phyloP scores from a whole-genome alignment of 2,113 vertebrate genomes.

The Paratilapia polleni region DNA sequence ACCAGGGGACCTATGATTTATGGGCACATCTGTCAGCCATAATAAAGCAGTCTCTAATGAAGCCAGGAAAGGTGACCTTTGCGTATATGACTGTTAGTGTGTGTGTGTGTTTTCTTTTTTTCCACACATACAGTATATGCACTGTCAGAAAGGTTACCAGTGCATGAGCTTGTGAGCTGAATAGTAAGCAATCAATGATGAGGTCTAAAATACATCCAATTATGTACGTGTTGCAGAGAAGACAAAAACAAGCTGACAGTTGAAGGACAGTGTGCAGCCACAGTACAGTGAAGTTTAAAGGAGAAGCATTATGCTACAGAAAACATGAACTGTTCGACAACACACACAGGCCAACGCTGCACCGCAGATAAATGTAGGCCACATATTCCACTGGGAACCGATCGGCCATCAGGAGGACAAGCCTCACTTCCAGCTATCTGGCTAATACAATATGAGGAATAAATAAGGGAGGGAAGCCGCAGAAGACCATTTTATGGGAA shows the following conservation, averaged over 20 bases:
- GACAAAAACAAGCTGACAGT: not conserved
- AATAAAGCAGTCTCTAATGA: slow-evolving; percentile 75
- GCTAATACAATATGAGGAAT: slow-evolving; percentile 53
- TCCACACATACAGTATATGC: not conserved
- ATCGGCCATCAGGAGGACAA: slow-evolving; percentile 62
- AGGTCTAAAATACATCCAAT: not conserved
- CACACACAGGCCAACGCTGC: slow-evolving; percentile 27
- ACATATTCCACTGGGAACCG: slow-evolving; percentile 69
- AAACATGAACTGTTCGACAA: slow-evolving; percentile 37
- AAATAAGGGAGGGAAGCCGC: slow-evolving; percentile 37
- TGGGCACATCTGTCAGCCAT: slow-evolving; percentile 71
- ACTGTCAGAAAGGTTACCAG: slow-evolving; percentile 18
- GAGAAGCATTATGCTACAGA: slow-evolving; percentile 1
- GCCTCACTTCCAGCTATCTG: slow-evolving; percentile 54
- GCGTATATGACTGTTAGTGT: slow-evolving; percentile 11
- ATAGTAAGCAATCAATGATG: slow-evolving; percentile 29
- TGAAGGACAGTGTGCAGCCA: not conserved
- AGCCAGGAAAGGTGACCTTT: slow-evolving; percentile 76
- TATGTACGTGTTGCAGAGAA: not conserved
- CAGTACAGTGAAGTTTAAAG: not conserved
- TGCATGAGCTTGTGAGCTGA: not conserved
- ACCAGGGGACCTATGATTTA: slow-evolving; percentile 72
- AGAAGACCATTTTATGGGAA: slow-evolving; percentile 28
- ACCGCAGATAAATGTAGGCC: slow-evolving; percentile 79
- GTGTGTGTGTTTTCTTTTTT: not conserved